Conservation (phyloP, 2,113 vertebrate species). For the Hippocampus zosterae region DNA sequence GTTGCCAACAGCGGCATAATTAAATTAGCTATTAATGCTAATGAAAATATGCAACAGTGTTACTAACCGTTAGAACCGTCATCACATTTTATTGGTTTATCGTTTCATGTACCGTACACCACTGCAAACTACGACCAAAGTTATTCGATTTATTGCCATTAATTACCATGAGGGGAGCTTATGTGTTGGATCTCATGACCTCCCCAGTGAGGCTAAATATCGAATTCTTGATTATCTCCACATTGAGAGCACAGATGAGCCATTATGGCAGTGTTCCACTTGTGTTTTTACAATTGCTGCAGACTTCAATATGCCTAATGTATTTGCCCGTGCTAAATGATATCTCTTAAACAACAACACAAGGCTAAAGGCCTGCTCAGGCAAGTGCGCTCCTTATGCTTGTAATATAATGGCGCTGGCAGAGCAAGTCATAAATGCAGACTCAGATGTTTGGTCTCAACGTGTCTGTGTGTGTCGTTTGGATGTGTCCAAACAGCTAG, state of each 20-base stretch:
- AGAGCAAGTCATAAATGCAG: conserved; percentile 12
- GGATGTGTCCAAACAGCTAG: conserved; percentile 75
- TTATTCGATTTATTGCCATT: background rate
- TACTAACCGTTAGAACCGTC: too few relatives aligned
- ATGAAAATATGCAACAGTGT: too few relatives aligned
- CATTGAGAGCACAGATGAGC: conserved; percentile 21
- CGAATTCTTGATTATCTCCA: background rate
- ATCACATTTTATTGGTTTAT: too few relatives aligned
- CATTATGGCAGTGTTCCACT: conserved; percentile 13
- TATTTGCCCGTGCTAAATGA: conserved; percentile 21
- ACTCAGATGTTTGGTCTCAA: conserved; percentile 3
- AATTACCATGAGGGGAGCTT: background rate
- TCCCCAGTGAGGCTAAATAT: background rate
- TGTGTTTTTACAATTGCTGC: conserved; percentile 1
- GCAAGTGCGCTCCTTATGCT: conserved; percentile 10
- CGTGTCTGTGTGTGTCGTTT: background rate
- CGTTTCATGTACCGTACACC: background rate
- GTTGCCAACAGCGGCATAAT: too few relatives aligned
- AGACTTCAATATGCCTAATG: conserved; percentile 13
- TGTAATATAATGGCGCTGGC: background rate
- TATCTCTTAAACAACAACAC: conserved; percentile 11
- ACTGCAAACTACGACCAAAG: background rate
- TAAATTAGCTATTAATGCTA: too few relatives aligned
- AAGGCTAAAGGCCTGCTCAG: conserved; percentile 20
- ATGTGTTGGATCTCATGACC: background rate